A percentile compares a stretch with the other conserved stretches of the same genome.
phyloP scores from a whole-genome alignment of 2,888 invertebrate species.

The Penaeus monodon region DNA sequence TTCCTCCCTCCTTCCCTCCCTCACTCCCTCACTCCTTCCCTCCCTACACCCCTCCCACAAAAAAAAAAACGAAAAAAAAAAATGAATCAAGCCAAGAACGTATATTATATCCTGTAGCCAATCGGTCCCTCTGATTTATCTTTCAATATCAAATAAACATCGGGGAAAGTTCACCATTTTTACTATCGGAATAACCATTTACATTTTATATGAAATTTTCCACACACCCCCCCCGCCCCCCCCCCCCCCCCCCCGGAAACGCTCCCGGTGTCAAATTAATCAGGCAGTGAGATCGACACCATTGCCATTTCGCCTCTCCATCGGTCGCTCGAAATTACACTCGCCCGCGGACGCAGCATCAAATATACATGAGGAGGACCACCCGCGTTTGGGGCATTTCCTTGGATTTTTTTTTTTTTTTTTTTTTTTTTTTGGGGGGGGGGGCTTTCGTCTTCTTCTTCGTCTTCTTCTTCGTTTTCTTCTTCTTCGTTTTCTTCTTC shows the following conservation, averaged over 20 bases:
- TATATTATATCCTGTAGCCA: background rate
- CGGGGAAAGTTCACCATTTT: background rate
- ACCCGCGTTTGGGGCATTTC: background rate
- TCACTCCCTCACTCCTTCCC: background rate
- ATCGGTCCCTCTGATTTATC: background rate
- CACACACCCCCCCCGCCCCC: background rate
- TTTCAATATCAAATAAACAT: conserved; percentile 30
- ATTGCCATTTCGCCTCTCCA: conserved; percentile 1
- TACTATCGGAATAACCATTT: conserved; percentile 22
- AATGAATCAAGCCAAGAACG: too few relatives aligned
- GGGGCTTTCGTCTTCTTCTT: too few relatives aligned
- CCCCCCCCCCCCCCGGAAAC: too few relatives aligned
- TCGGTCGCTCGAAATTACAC: background rate
- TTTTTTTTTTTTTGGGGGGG: background rate
- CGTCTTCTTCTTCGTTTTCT: too few relatives aligned
- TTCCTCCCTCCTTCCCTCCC: background rate
- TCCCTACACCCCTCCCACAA: background rate
- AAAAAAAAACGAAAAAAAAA: too few relatives aligned
- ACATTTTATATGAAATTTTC: conserved; percentile 47
- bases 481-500: too few relatives aligned
- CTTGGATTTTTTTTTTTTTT: background rate
- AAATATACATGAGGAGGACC: conserved; percentile 13
- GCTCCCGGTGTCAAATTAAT: conserved; percentile 33
- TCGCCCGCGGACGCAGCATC: conserved; percentile 8
- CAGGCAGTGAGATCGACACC: conserved; percentile 13